Evolutionary conservation across 2,797 vertebrate genomes (phyloP).

Genomic region (Squalus acanthias): DNA sequence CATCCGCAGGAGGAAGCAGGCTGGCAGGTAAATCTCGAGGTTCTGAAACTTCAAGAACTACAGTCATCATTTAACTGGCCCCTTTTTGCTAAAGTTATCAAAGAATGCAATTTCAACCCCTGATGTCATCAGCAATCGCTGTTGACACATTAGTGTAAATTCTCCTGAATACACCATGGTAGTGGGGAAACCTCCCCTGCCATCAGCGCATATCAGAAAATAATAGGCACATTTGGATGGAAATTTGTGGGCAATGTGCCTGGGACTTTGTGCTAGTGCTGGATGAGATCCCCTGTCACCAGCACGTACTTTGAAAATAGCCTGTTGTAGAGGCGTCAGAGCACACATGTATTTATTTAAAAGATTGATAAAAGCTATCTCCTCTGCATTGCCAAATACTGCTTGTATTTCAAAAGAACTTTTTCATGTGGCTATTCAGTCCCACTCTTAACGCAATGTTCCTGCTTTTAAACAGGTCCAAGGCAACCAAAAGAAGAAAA

Average conservation of each 20-base stretch:
- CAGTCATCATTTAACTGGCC: background rate
- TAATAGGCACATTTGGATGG: background rate
- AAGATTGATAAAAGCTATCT: background rate
- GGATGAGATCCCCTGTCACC: background rate
- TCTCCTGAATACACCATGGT: background rate
- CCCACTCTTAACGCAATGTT: background rate
- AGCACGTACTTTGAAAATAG: background rate
- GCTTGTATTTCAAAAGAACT: background rate
- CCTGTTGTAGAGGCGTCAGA: background rate
- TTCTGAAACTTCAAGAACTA: background rate
- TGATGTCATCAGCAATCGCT: background rate
- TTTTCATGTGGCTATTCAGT: background rate
- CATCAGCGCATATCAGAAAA: background rate
- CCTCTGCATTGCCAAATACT: background rate
- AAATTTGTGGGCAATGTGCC: background rate
- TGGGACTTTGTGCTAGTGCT: background rate
- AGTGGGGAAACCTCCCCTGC: background rate
- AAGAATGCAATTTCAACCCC: background rate
- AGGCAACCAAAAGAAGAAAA: conserved; percentile 65
- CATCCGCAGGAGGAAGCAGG: conserved; percentile 40
- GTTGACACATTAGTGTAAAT: background rate
- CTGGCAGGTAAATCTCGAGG: conserved; percentile 57
- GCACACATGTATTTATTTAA: background rate
- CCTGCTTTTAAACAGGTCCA: conserved; percentile 57
- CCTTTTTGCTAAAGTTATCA: background rate